Conservation (phyloP, 2,797 vertebrate species). For the Molossus molossus region DNA sequence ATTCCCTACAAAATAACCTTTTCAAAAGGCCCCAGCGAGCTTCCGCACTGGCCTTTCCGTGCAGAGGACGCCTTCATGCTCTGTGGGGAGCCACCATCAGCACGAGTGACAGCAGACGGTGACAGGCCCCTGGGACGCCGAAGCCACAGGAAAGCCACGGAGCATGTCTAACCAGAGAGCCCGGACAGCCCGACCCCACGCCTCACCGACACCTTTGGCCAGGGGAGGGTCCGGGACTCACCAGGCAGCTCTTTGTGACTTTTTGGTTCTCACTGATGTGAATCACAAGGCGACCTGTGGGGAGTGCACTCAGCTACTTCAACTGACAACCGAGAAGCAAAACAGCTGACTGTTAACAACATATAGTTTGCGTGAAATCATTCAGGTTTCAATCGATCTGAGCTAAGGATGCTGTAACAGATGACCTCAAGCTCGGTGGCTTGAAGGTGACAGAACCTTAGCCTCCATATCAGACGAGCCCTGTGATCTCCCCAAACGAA, state of each 20-base stretch:
- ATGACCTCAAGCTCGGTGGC: neutral
- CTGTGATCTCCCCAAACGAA: neutral
- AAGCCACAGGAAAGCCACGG: neutral
- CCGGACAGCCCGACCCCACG: rapidly evolving
- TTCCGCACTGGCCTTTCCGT: neutral
- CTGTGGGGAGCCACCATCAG: neutral
- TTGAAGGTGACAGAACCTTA: neutral
- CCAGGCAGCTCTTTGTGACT: neutral
- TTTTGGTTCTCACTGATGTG: neutral
- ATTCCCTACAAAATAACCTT: conserved; percentile 67
- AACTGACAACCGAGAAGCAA: conserved; percentile 14
- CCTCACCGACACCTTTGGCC: neutral
- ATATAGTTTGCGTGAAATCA: neutral
- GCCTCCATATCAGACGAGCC: neutral
- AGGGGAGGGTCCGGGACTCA: neutral
- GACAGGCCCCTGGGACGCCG: neutral
- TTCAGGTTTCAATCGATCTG: neutral
- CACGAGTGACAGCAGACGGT: neutral
- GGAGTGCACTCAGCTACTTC: neutral
- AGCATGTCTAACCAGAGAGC: neutral
- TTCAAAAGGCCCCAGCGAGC: conserved; percentile 57
- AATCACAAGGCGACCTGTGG: neutral
- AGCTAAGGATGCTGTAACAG: neutral
- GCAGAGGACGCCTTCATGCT: neutral
- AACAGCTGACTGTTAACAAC: neutral